Base-by-base conservation (phyloP, 2,113 vertebrate genomes). In the Sapajus apella region DNA sequence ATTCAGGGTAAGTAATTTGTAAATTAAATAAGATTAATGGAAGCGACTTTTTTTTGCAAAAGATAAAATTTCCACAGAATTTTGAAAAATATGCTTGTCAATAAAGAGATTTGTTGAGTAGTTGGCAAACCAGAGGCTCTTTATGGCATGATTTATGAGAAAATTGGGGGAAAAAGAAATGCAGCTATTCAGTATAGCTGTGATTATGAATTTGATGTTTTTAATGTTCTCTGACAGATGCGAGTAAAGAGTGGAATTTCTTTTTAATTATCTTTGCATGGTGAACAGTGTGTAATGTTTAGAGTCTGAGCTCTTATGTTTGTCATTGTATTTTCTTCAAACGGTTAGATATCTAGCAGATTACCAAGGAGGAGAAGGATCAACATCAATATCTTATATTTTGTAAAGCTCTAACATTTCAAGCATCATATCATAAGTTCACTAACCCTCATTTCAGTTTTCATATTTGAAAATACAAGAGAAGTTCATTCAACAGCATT, bases 201-300 rank as follows among this genome's bases (percentile, higher is more conserved):
- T 91, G 61, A 55, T 95, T 90, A 93, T 97, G 82, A 94, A 91
- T 96, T 94, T 83, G 73, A 61, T 88, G 73, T 66, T 88, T 96
- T 75, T 70, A 94, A 86, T 96, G 92, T 95, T 94, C 35, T 89
- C 83, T 95, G 87, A 96, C 90, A 97, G 82, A 95, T 97, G 83
- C 87, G 58, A 95, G 40, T 82, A 89, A 93, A 91, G 83, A 95
- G 64, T 80, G 9, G 20, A 87, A 70, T 95, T 94, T 73, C 52
- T 73, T 93, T 96, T 95, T 96, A 93, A 95, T 96, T 97, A 91
- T 83, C 58, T 83, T 87, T 86, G 30, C 45, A n/a, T 86, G 47
- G 32, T 40, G 70, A 91, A 43, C 52, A 47, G 23, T 90, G 37
- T 90, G 20, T 16, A 88, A 86, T 77, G 30, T 47, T 95, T 52